Evolutionary conservation across 2,888 invertebrate genomes (phyloP).

Genomic region (Macrosiphum euphorbiae): DNA sequence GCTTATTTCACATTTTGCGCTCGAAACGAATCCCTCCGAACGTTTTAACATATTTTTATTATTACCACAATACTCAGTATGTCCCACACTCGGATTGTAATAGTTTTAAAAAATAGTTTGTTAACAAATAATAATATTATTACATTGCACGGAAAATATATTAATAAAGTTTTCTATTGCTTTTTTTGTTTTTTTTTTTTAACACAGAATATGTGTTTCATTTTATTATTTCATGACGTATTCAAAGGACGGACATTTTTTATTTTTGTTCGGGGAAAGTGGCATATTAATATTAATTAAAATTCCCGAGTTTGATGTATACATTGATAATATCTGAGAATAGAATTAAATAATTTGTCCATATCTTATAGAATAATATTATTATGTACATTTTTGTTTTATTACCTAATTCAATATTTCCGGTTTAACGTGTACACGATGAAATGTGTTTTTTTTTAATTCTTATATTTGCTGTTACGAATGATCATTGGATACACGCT

Average conservation of each 20-base stretch:
- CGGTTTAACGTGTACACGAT: background rate
- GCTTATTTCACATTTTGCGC: background rate
- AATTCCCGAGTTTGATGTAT: background rate
- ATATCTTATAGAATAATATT: no score
- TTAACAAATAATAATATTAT: background rate
- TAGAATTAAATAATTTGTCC: no score
- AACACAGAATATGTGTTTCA: background rate
- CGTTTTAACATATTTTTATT: background rate
- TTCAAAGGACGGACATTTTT: background rate
- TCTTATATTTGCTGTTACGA: background rate
- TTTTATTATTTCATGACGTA: background rate
- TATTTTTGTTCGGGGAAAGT: background rate
- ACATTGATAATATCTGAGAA: no score
- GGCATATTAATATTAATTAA: background rate
- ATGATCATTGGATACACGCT: background rate
- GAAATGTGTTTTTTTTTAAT: background rate
- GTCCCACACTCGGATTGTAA: background rate
- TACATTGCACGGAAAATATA: background rate
- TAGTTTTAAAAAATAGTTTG: background rate
- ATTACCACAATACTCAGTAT: no score
- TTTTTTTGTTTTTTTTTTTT: background rate
- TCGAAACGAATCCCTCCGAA: background rate
- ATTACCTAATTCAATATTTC: background rate
- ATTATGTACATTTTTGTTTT: background rate
- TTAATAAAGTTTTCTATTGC: background rate